Conservation (phyloP, 2,113 vertebrate genomes). For the Bungarus multicinctus region DNA sequence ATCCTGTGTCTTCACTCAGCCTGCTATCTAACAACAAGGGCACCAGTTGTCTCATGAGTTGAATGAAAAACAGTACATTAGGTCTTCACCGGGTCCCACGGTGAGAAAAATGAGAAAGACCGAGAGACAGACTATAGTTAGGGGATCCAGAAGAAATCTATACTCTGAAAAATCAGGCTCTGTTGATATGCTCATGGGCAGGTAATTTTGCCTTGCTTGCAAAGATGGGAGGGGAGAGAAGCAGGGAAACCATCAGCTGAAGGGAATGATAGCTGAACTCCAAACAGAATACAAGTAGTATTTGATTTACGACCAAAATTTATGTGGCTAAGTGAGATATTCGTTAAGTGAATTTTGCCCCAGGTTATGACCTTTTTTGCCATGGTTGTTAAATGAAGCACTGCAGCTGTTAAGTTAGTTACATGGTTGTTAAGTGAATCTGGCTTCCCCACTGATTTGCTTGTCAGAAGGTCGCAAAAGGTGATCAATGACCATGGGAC, state of each 20-base stretch:
- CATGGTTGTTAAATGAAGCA: no score
- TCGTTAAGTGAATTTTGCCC: no score
- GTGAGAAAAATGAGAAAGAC: background rate
- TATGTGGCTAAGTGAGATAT: no score
- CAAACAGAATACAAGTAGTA: background rate
- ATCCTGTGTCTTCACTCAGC: no score
- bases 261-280: background rate
- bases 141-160: background rate
- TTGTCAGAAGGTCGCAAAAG: no score
- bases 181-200: background rate
- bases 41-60: background rate
- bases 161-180: background rate
- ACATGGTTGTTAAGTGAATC: no score
- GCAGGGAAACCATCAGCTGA: background rate
- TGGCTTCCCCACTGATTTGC: no score
- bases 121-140: background rate
- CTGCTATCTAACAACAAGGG: background rate
- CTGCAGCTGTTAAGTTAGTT: no score
- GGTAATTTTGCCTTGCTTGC: background rate
- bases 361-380: no score
- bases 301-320: no score
- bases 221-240: background rate
- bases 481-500: no score
- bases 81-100: background rate
- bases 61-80: background rate